Evolutionary conservation across 35 echinoderm and acorn worm genomes (phyloP).

Genomic region (Patiria miniata): DNA sequence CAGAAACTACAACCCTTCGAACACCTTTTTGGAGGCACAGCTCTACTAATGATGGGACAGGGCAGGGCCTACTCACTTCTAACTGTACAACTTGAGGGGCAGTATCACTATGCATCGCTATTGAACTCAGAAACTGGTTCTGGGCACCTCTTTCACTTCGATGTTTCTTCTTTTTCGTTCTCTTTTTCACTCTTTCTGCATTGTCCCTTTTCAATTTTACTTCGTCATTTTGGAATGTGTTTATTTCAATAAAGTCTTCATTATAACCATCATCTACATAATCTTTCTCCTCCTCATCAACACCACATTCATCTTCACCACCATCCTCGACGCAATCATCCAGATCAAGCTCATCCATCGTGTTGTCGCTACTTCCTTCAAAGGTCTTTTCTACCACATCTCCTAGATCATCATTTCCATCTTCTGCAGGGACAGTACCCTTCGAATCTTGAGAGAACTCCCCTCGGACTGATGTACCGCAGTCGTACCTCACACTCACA

Average conservation of each 20-base stretch:
- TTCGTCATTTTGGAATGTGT: neutral
- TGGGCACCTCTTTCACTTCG: too few relatives aligned
- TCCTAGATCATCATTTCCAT: neutral
- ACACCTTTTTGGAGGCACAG: neutral
- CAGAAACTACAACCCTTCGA: neutral
- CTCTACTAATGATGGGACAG: neutral
- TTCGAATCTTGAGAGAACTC: neutral
- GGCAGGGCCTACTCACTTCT: neutral
- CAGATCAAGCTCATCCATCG: too few relatives aligned
- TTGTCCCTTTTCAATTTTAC: too few relatives aligned
- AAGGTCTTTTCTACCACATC: neutral
- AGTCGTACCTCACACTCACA: neutral
- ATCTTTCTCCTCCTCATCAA: neutral
- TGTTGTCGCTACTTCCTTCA: too few relatives aligned
- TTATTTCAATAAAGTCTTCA: neutral
- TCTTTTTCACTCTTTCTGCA: too few relatives aligned
- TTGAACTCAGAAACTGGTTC: too few relatives aligned
- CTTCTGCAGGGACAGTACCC: neutral
- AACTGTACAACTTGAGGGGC: neutral
- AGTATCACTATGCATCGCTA: too few relatives aligned
- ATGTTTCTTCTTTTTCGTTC: too few relatives aligned
- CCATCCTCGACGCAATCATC: neutral
- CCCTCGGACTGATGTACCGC: neutral
- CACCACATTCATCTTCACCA: neutral
- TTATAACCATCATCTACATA: neutral